Percentiles rank a stretch among this genome's conserved stretches.
phyloP scores from a whole-genome alignment of 2,888 invertebrate species.

The Falcaria lacertinaria region DNA sequence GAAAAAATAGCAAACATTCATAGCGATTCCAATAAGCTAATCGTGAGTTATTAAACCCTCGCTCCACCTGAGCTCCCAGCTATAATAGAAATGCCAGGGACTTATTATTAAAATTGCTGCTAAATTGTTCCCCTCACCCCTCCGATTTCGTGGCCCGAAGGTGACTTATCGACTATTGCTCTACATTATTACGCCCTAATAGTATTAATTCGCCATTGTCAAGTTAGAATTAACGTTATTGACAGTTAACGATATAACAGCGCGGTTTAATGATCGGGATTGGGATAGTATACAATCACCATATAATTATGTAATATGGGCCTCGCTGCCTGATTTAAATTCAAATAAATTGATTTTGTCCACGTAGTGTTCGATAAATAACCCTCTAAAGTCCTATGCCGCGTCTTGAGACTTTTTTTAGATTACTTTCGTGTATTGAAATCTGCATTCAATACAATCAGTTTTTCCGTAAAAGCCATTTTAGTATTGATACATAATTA shows the following conservation, averaged over 20 bases:
- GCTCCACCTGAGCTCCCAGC: slow-evolving; percentile 76
- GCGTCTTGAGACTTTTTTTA: too few species aligned
- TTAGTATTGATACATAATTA: too few species aligned
- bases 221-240: slow-evolving; percentile 22
- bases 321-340: too few species aligned
- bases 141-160: slow-evolving; percentile 61
- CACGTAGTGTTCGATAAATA: too few species aligned
- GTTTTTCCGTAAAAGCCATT: too few species aligned
- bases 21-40: slow-evolving; percentile 78
- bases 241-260: not conserved
- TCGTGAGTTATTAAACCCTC: slow-evolving; percentile 77
- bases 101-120: slow-evolving; percentile 81
- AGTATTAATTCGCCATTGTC: slow-evolving; percentile 34
- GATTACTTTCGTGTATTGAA: too few species aligned
- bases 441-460: too few species aligned
- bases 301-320: not conserved
- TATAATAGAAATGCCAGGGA: slow-evolving; percentile 79
- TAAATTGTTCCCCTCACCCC: slow-evolving; percentile 75
- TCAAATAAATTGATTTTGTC: too few species aligned
- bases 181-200: slow-evolving; percentile 21
- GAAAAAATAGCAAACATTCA: slow-evolving; percentile 79
- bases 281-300: not conserved
- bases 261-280: not conserved
- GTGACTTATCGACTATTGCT: slow-evolving; percentile 49
- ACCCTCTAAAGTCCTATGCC: too few species aligned